A percentile compares a stretch with the other conserved stretches of the same genome.
Conservation (phyloP, 2,888 invertebrate species). For the Platycnemis pennipes region DNA sequence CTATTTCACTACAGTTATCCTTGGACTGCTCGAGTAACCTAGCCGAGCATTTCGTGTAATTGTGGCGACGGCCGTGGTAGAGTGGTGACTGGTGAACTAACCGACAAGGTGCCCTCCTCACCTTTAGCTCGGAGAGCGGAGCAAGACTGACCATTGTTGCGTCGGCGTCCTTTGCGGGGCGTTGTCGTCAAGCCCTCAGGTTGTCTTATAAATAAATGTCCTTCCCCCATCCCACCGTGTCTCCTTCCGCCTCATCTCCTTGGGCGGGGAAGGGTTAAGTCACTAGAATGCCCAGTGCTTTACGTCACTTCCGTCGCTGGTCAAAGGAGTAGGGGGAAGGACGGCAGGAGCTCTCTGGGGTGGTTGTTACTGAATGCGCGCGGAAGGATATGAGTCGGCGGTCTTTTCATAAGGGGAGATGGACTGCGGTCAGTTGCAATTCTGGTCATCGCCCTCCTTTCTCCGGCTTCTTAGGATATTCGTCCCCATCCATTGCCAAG, state of each 20-base stretch:
- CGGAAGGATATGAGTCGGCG: neutral
- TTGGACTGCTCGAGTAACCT: no score
- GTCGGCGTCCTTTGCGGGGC: neutral
- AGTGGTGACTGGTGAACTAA: no score
- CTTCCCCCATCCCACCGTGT: neutral
- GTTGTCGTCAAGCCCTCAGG: neutral
- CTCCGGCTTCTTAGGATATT: neutral
- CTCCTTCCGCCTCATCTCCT: neutral
- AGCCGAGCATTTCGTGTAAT: no score
- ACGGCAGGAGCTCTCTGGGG: neutral
- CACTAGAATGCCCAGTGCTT: neutral
- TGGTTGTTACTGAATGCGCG: neutral
- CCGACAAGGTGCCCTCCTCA: no score
- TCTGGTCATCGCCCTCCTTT: neutral
- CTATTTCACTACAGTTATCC: no score
- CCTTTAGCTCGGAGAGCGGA: no score
- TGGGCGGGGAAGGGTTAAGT: neutral
- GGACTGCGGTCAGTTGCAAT: neutral
- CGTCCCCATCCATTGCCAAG: neutral
- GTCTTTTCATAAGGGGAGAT: neutral
- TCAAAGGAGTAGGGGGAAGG: neutral
- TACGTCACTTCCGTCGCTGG: slow-evolving; percentile 26
- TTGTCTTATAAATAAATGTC: neutral
- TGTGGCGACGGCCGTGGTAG: no score
- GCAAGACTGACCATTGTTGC: neutral